Conservation (phyloP, 2,888 invertebrate genomes). For the Ganaspis brasiliensis region DNA sequence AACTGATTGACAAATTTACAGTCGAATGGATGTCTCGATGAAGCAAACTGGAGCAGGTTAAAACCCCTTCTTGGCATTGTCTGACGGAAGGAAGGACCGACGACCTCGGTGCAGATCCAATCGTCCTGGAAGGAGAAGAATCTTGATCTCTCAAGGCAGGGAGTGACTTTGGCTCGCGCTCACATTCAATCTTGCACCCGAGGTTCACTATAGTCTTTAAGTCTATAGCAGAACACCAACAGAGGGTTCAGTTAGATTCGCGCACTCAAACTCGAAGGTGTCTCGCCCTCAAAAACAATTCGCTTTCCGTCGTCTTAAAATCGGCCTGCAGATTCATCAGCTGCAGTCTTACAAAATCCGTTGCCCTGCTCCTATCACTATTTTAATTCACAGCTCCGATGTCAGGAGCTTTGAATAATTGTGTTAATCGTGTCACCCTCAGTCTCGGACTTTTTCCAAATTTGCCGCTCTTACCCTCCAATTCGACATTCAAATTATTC, state of each 20-base stretch:
- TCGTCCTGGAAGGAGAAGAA: conserved; percentile 57
- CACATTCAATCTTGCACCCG: conserved; percentile 59
- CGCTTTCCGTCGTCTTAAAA: conserved; percentile 10
- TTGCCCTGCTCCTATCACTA: conserved; percentile 17
- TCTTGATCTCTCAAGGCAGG: conserved; percentile 58
- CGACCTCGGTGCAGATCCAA: conserved; percentile 55
- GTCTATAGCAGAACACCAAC: conserved; percentile 71
- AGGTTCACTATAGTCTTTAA: conserved; percentile 71
- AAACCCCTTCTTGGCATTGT: conserved; percentile 44
- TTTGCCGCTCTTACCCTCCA: neutral
- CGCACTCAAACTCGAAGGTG: conserved; percentile 75
- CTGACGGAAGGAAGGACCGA: conserved; percentile 57
- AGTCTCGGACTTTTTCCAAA: neutral
- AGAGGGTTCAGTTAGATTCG: conserved; percentile 77
- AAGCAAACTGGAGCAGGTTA: conserved; percentile 9
- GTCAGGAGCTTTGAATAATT: conserved; percentile 22
- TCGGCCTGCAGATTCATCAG: neutral
- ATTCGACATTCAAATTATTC: neutral
- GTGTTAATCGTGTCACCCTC: neutral
- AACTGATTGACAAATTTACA: conserved; percentile 16
- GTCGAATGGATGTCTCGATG: conserved; percentile 6
- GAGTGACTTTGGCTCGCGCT: conserved; percentile 62
- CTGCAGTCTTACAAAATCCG: conserved; percentile 31
- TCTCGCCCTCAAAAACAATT: conserved; percentile 60
- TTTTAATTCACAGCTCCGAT: conserved; percentile 39